Conservation (phyloP, 2,888 invertebrate species). For the Drosophila borealis region DNA sequence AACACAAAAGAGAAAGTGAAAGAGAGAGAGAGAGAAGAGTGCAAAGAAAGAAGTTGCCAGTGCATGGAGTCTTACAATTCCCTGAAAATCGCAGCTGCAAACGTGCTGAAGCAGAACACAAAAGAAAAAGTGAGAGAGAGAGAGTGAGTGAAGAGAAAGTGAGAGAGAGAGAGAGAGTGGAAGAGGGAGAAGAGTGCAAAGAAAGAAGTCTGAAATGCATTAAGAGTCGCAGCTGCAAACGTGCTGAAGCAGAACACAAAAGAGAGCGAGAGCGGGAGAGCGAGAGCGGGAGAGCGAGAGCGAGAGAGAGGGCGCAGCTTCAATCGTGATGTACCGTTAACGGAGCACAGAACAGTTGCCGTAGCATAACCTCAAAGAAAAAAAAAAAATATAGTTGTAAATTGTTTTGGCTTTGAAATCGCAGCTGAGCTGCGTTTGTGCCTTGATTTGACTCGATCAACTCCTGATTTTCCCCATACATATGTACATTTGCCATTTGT, state of each 20-base stretch:
- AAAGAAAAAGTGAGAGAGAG: background rate
- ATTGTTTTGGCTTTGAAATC: background rate
- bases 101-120: no score
- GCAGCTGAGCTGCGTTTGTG: background rate
- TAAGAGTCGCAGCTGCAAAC: background rate
- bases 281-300: no score
- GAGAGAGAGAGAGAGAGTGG: background rate
- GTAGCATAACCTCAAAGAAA: background rate
- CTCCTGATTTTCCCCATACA: background rate
- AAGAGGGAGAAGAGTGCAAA: background rate
- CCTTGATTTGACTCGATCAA: background rate
- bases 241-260: background rate
- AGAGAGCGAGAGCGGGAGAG: no score
- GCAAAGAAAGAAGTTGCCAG: no score
- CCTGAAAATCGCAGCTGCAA: no score
- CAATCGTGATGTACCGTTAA: background rate
- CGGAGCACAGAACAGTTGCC: slow-evolving; percentile 7
- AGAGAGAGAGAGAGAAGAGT: no score
- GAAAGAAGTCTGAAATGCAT: background rate
- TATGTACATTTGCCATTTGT: background rate
- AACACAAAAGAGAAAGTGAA: no score
- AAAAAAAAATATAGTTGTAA: no score
- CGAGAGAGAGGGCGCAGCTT: background rate
- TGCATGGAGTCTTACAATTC: no score
- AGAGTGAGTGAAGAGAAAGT: background rate